A percentile compares a stretch with the other conserved stretches of the same genome.
These are phyloP conservation scores for Chloromyia formosa DNA, from an alignment of 2,888 invertebrate genomes.

Conservation along the genomic window DNA sequence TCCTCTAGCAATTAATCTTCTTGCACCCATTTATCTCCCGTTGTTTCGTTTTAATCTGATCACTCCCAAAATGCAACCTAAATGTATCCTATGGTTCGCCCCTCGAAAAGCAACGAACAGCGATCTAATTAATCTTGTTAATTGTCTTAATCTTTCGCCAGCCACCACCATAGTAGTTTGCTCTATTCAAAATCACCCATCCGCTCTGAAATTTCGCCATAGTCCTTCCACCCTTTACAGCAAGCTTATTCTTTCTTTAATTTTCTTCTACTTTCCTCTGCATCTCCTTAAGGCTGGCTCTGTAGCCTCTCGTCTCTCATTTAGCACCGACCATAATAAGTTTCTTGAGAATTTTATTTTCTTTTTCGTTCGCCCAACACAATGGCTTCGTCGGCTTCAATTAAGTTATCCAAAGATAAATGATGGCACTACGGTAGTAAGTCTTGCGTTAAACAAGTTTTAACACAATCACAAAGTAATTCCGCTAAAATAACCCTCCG, in stretches of 20 bases:
- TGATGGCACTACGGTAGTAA: slow-evolving; percentile 36
- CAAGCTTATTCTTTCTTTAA: background rate
- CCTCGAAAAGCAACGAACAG: slow-evolving; percentile 1
- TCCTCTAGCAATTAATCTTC: too few relatives aligned
- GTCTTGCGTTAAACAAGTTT: slow-evolving; percentile 40
- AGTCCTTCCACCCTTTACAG: background rate
- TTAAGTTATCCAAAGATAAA: slow-evolving; percentile 42
- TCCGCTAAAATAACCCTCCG: background rate
- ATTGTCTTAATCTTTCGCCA: slow-evolving; percentile 40
- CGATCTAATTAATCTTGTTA: slow-evolving; percentile 42
- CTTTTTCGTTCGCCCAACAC: background rate
- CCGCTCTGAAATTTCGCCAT: background rate
- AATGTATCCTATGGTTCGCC: too few relatives aligned
- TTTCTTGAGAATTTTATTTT: slow-evolving; percentile 19
- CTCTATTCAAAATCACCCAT: slow-evolving; percentile 20
- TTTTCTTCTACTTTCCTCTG: background rate
- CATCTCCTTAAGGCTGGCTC: background rate
- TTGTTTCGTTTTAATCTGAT: too few relatives aligned
- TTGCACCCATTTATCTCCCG: too few relatives aligned
- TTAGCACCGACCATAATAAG: slow-evolving; percentile 4
- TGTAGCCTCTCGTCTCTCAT: background rate
- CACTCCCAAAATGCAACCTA: too few relatives aligned
- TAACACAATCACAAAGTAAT: slow-evolving; percentile 33
- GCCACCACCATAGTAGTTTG: slow-evolving; percentile 5
- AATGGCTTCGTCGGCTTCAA: slow-evolving; percentile 8